Conservation (phyloP, 2,113 vertebrate genomes). For the Cranoglanis bouderius region DNA sequence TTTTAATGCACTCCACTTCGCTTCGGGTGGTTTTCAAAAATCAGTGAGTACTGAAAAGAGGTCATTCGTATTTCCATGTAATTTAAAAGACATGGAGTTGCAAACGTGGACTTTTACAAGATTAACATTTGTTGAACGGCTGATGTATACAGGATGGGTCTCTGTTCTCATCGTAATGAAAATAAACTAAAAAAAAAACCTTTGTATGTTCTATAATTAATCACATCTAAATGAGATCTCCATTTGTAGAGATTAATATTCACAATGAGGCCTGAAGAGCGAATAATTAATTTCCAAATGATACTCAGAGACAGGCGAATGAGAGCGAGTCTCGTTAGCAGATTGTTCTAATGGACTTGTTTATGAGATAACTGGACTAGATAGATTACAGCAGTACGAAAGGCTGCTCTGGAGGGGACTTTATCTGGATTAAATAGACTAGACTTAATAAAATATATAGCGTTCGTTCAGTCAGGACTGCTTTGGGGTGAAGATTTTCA, state of each 20-base stretch:
- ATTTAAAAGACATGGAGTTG: neutral
- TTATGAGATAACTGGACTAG: conserved; percentile 31
- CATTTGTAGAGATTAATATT: neutral
- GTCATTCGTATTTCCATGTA: neutral
- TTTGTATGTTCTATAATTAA: neutral
- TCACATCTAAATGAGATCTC: conserved; percentile 11
- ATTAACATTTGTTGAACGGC: neutral
- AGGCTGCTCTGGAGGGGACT: conserved; percentile 7
- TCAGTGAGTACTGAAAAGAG: too few relatives aligned
- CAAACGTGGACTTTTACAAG: neutral
- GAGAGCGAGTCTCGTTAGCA: neutral
- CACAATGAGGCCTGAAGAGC: neutral
- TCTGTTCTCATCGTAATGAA: neutral
- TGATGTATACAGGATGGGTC: neutral
- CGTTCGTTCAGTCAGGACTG: conserved; percentile 19
- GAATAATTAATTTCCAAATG: conserved; percentile 15
- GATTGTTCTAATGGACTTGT: conserved; percentile 34
- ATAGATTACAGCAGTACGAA: conserved; percentile 31
- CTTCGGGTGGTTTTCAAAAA: too few relatives aligned
- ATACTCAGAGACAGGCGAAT: conserved; percentile 23
- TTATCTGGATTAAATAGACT: conserved; percentile 6
- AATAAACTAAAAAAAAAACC: neutral
- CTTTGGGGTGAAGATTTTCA: neutral
- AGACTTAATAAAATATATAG: conserved; percentile 17
- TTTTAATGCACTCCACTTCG: too few relatives aligned